Conservation (phyloP, 2,797 vertebrate species). For the Acrocephalus scirpaceus region DNA sequence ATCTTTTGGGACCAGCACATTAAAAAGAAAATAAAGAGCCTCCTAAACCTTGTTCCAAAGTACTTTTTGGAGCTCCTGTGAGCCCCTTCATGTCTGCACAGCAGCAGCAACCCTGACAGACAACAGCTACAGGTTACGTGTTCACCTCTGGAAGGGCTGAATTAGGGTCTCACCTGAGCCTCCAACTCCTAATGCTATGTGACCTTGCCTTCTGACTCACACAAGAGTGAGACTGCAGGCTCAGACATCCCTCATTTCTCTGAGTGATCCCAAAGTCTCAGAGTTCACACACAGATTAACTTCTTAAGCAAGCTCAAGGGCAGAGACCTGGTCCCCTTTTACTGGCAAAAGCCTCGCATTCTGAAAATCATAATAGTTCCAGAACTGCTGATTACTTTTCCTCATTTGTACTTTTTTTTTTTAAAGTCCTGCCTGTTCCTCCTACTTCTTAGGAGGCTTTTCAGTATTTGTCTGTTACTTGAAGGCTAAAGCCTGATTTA, state of each 20-base stretch:
- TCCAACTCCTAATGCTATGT: neutral
- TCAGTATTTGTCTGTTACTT: constrained; percentile 8
- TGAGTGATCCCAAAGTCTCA: neutral
- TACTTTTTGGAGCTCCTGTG: neutral
- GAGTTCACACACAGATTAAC: neutral
- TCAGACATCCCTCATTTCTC: neutral
- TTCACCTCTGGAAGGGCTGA: neutral
- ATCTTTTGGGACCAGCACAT: neutral
- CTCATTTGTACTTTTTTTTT: neutral
- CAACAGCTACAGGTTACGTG: fast-evolving
- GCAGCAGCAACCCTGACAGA: neutral
- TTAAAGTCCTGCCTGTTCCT: neutral
- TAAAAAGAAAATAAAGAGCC: neutral
- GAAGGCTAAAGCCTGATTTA: neutral
- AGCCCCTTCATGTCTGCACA: neutral
- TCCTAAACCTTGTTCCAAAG: neutral
- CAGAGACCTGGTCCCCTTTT: neutral
- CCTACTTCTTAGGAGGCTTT: constrained; percentile 7
- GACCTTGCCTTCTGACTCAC: neutral
- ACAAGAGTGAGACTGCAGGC: neutral
- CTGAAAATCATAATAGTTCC: neutral
- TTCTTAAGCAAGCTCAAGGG: neutral
- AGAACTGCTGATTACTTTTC: constrained; percentile 21
- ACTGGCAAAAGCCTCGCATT: neutral
- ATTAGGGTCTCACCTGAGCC: neutral